Conservation (phyloP, 2,797 vertebrate genomes). For the Paedocypris micromegethes region DNA sequence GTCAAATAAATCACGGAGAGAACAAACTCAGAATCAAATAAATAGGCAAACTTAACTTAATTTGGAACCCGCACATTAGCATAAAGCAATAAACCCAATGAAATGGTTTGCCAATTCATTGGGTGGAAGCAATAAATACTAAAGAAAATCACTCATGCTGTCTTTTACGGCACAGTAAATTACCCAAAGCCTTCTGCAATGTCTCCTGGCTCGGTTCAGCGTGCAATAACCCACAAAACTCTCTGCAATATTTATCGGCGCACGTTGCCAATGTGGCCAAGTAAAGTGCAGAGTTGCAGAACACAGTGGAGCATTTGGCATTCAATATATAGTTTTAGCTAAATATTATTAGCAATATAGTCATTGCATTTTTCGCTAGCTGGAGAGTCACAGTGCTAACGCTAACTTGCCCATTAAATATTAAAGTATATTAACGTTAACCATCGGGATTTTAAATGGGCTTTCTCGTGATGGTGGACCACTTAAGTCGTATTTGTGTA, state of each 20-base stretch:
- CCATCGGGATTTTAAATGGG: too few relatives aligned
- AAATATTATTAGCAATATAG: not conserved
- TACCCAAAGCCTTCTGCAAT: slow-evolving; percentile 37
- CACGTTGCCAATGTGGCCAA: slow-evolving; percentile 11
- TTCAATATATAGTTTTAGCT: slow-evolving; percentile 9
- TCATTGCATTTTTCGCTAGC: not conserved
- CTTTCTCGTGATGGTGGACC: too few relatives aligned
- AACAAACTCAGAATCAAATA: slow-evolving; percentile 44
- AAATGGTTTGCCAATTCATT: slow-evolving; percentile 34
- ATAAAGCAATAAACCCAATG: slow-evolving; percentile 43
- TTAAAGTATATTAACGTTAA: too few relatives aligned
- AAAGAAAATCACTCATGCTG: slow-evolving; percentile 38
- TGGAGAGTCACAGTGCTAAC: not conserved
- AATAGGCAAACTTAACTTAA: slow-evolving; percentile 44
- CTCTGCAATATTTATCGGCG: slow-evolving; percentile 27
- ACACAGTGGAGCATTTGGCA: slow-evolving; percentile 11
- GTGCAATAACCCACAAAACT: slow-evolving; percentile 27
- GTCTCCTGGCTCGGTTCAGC: slow-evolving; percentile 33
- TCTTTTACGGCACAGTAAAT: slow-evolving; percentile 44
- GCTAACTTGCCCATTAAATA: too few relatives aligned
- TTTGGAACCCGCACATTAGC: slow-evolving; percentile 38
- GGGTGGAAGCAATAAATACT: slow-evolving; percentile 38
- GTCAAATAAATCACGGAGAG: slow-evolving; percentile 37
- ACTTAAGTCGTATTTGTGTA: too few relatives aligned
- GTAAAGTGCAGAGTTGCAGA: slow-evolving; percentile 14